Percentiles rank a stretch among this genome's conserved stretches.
These are phyloP conservation scores for Cylindroiulus punctatus DNA, from an alignment of 2,888 invertebrate species.

Conservation along the genomic window DNA sequence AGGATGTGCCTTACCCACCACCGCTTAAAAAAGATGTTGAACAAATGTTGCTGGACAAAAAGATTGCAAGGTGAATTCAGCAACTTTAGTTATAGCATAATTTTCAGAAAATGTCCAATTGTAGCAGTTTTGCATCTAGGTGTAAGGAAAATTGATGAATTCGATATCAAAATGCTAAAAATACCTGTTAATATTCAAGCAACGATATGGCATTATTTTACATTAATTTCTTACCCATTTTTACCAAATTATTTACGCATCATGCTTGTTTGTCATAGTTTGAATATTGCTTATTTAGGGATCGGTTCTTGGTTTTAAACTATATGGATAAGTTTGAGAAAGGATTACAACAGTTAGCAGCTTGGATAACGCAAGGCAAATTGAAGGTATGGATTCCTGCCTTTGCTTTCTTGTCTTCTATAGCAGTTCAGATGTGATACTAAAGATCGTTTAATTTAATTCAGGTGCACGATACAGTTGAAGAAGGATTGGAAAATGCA, in stretches of 20 bases:
- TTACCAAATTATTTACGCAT: no score
- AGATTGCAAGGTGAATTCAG: constrained; percentile 60
- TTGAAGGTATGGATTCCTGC: not conserved
- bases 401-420: not conserved
- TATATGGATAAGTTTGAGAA: constrained; percentile 64
- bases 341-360: constrained; percentile 62
- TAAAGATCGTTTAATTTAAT: not conserved
- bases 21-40: constrained; percentile 63
- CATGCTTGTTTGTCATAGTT: no score
- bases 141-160: no score
- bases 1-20: constrained; percentile 66
- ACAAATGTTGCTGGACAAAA: constrained; percentile 58
- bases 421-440: not conserved
- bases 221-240: no score
- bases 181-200: no score
- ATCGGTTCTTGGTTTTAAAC: constrained; percentile 65
- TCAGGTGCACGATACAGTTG: constrained; percentile 64
- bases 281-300: constrained; percentile 61
- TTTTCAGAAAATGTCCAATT: not conserved
- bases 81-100: not conserved
- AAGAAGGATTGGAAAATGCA: constrained; percentile 64
- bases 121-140: no score
- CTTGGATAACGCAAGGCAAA: constrained; percentile 62
- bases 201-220: no score
- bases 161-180: no score